phyloP scores from a whole-genome alignment of 2,797 vertebrate genomes.

The Eulemur mongoz region DNA sequence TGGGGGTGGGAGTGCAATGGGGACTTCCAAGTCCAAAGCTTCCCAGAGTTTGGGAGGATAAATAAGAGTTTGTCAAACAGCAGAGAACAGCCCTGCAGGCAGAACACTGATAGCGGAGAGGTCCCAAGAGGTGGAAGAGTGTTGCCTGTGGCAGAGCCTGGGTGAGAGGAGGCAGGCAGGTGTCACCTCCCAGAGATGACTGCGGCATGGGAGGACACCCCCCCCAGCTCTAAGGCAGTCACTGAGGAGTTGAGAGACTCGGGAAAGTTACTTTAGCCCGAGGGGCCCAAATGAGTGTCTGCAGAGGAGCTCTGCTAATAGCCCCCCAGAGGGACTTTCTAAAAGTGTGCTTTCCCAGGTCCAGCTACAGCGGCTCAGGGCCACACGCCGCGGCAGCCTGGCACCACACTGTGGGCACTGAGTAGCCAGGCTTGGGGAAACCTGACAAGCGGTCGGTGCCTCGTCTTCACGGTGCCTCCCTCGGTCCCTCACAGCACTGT shows the following conservation, averaged over 20 bases:
- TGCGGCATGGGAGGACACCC: fast-evolving
- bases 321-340: background rate
- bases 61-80: background rate
- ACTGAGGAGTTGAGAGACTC: fast-evolving
- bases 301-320: fast-evolving
- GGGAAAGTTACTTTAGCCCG: fast-evolving
- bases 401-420: background rate
- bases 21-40: background rate
- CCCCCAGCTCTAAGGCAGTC: fast-evolving
- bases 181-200: fast-evolving
- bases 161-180: too few relatives aligned
- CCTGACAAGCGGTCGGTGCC: fast-evolving
- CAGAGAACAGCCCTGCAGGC: background rate
- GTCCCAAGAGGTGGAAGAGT: too few relatives aligned
- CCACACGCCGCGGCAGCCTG: fast-evolving
- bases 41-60: background rate
- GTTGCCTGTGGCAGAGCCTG: too few relatives aligned
- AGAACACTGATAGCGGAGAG: background rate
- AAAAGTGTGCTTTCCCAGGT: background rate
- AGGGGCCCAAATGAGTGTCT: background rate
- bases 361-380: background rate
- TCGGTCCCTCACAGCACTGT: fast-evolving
- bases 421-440: background rate
- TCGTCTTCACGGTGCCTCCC: background rate
- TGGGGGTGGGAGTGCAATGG: fast-evolving